Conservation (phyloP, 2,888 invertebrate genomes). For the Leptopilina syphax region DNA sequence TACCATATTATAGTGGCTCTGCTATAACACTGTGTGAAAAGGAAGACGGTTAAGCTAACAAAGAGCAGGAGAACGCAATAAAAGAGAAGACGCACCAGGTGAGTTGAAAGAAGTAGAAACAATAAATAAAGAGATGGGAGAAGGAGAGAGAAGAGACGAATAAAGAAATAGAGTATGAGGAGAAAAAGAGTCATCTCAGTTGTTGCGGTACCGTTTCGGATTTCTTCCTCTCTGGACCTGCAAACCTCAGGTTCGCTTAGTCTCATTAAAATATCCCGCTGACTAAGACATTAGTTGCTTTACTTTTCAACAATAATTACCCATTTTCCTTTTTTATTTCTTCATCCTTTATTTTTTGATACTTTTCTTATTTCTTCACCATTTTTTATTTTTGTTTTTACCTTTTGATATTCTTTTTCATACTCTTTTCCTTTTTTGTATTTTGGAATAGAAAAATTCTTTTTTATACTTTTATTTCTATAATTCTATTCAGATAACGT, state of each 20-base stretch:
- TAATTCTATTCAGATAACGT: no score
- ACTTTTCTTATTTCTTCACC: no score
- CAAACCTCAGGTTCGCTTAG: not conserved
- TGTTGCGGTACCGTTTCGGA: constrained; percentile 56
- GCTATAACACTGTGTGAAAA: not conserved
- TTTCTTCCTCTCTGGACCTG: constrained; percentile 48
- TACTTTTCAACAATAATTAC: no score
- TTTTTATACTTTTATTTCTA: no score
- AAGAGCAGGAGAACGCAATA: not conserved
- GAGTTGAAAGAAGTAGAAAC: not conserved
- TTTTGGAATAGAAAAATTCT: no score
- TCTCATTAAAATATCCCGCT: constrained; percentile 17
- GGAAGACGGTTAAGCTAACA: constrained; percentile 16
- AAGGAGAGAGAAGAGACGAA: not conserved
- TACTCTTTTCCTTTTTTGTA: no score
- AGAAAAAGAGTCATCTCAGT: constrained; percentile 50
- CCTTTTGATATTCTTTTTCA: no score
- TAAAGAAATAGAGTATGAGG: constrained; percentile 22
- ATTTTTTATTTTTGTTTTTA: no score
- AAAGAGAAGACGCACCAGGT: not conserved
- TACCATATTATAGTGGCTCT: not conserved
- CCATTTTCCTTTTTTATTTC: no score
- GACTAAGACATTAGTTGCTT: constrained; percentile 1
- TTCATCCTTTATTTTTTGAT: no score
- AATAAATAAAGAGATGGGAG: not conserved